Percentiles rank a stretch among this genome's conserved stretches.
Conservation (phyloP, 2,888 invertebrate species). For the Epirrhoe alternata region DNA sequence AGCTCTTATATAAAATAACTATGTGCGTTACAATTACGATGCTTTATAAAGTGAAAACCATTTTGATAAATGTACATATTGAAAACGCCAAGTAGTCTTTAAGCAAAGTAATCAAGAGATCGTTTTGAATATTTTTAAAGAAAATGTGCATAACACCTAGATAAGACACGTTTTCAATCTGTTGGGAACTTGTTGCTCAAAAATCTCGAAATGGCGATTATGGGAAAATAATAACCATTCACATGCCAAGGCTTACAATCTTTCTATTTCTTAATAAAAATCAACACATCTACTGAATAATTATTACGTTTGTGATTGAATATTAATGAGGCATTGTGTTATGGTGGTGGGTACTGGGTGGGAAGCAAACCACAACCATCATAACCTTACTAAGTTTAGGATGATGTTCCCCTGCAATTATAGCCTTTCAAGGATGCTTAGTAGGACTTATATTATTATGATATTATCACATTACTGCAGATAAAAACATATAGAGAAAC, state of each 20-base stretch:
- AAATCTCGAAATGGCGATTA: slow-evolving; percentile 52
- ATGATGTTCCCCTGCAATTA: neutral
- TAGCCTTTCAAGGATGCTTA: neutral
- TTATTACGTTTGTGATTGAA: neutral
- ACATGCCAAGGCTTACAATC: slow-evolving; percentile 15
- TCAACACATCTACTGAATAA: slow-evolving; percentile 43
- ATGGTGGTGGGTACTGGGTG: slow-evolving; percentile 6
- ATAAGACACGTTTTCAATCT: slow-evolving; percentile 84
- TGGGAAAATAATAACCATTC: slow-evolving; percentile 54
- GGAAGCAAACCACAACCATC: slow-evolving; percentile 11
- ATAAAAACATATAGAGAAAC: too few species aligned
- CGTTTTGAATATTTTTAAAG: slow-evolving; percentile 56
- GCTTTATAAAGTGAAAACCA: neutral
- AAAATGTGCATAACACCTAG: slow-evolving; percentile 61
- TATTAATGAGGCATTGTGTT: slow-evolving; percentile 29
- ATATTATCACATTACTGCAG: neutral
- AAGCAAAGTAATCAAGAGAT: slow-evolving; percentile 45
- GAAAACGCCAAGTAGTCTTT: slow-evolving; percentile 12
- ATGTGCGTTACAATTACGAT: too few species aligned
- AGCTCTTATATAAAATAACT: slow-evolving; percentile 2
- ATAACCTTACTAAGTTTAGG: slow-evolving; percentile 1
- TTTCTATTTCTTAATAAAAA: slow-evolving; percentile 27
- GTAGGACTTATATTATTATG: neutral
- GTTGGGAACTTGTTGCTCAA: slow-evolving; percentile 46
- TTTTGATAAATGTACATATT: neutral